phyloP scores from a whole-genome alignment of 2,888 invertebrate genomes.

The Hemicrepidius hirtus region DNA sequence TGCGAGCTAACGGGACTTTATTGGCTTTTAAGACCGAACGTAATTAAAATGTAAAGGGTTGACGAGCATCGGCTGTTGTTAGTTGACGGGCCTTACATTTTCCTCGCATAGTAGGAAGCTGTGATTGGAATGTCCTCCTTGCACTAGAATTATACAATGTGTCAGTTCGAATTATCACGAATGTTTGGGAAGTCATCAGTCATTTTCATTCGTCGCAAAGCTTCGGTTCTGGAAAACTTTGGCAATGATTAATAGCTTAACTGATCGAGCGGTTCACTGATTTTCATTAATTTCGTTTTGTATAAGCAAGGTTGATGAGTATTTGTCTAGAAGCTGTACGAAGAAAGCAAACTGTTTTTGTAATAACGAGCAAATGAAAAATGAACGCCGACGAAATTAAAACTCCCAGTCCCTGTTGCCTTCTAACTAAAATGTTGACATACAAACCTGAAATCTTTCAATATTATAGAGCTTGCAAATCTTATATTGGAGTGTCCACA shows the following conservation, averaged over 20 bases:
- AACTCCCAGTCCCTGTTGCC: neutral
- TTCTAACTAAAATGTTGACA: neutral
- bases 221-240: slow-evolving; percentile 56
- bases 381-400: slow-evolving; percentile 35
- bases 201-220: slow-evolving; percentile 59
- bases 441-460: neutral
- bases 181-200: slow-evolving; percentile 61
- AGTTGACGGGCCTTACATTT: slow-evolving; percentile 53
- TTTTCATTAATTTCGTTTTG: slow-evolving; percentile 69
- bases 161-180: slow-evolving; percentile 52
- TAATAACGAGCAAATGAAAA: slow-evolving; percentile 46
- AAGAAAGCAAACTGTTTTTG: slow-evolving; percentile 48
- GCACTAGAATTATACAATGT: slow-evolving; percentile 41
- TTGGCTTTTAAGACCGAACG: slow-evolving; percentile 67
- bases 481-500: too few relatives aligned
- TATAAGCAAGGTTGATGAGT: slow-evolving; percentile 61
- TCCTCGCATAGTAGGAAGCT: slow-evolving; percentile 19
- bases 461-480: too few relatives aligned
- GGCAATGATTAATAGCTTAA: slow-evolving; percentile 67
- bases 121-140: slow-evolving; percentile 38
- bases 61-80: slow-evolving; percentile 58
- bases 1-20: slow-evolving; percentile 67
- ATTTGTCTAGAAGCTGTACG: slow-evolving; percentile 57
- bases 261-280: slow-evolving; percentile 69
- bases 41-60: slow-evolving; percentile 68